Base-by-base conservation (phyloP, 2,888 invertebrate genomes). In the Sisyra terminalis region DNA sequence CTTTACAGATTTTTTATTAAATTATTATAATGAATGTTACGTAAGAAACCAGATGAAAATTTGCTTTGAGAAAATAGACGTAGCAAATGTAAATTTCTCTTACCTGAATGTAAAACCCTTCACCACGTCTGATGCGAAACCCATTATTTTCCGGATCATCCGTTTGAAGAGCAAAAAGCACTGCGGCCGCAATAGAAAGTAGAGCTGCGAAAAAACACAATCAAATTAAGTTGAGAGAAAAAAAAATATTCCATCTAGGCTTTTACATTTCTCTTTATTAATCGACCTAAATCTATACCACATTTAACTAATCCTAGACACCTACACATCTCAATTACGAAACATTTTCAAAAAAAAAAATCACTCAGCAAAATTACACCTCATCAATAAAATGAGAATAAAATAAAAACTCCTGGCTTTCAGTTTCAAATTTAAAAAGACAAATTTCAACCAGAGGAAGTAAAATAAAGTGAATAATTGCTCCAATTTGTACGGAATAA, bases 21-120 rank as follows among this genome's bases (percentile, higher is more conserved):
- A 24, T 24, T 24, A 24, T 24, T 24, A 45, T 14, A 37, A 36
- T 30, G 13, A 40, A 40, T n/a, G 14, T 17, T 11, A 15, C 29
- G 9, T 29, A 7, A 15, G 18, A 15, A 15, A 15, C 13, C 31
- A 38, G 17, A 37, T 9, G 24, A 48, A 42, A 16, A 24, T 35
- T n/a, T n/a, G 5, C 24, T 24, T 24, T 24, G 24, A 5, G 24
- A 24, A 24, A 24, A 7, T 5, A 24, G 7, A 24, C 7, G 7
- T 5, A 24, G 24, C 24, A 24, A 24, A 24, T 24, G 24, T 24
- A 24, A 24, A 24, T 24, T 24, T 24, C 24, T 7, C 53, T 60
- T 63, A 87, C 88, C 77, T 87, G 86, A 61, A 89, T 74, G 63
- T 88, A 88, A 64, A 89, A 89, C 45, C 83, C 86, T 57, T 83